Percentiles rank a stretch among this genome's conserved stretches.
phyloP scores from a whole-genome alignment of 2,888 invertebrate genomes.

The Acanthosepion esculentum region DNA sequence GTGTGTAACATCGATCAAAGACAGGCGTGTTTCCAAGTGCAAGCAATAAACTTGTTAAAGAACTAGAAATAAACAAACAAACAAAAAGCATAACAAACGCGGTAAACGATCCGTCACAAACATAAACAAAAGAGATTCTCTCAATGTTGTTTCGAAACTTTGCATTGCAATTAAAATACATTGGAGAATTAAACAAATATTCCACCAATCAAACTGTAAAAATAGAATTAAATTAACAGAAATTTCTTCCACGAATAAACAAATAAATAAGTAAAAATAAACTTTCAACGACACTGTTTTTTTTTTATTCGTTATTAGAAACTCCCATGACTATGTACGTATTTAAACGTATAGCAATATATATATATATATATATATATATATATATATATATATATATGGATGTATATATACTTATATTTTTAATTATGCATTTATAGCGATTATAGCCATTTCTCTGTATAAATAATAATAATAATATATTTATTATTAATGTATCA shows the following conservation, averaged over 20 bases:
- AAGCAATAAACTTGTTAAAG: not conserved
- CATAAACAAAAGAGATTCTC: not conserved
- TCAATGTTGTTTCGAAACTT: not conserved
- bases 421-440: not conserved
- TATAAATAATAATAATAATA: not conserved
- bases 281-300: not conserved
- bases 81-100: not conserved
- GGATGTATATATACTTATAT: conserved; percentile 33
- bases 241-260: not conserved
- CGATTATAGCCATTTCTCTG: not conserved
- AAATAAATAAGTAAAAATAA: conserved; percentile 33
- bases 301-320: not conserved
- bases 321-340: not conserved
- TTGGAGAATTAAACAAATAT: not conserved
- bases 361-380: not conserved
- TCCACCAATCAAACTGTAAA: conserved; percentile 20
- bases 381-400: not conserved
- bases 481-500: not conserved
- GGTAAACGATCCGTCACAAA: not conserved
- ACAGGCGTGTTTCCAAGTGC: not conserved
- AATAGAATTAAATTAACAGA: not conserved
- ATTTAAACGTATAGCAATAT: not conserved
- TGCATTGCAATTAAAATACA: not conserved
- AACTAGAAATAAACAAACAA: not conserved
- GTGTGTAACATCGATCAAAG: not conserved